A percentile compares a stretch with the other conserved stretches of the same genome.
Conservation (phyloP, 2,113 vertebrate species). For the Erythrocebus patas region DNA sequence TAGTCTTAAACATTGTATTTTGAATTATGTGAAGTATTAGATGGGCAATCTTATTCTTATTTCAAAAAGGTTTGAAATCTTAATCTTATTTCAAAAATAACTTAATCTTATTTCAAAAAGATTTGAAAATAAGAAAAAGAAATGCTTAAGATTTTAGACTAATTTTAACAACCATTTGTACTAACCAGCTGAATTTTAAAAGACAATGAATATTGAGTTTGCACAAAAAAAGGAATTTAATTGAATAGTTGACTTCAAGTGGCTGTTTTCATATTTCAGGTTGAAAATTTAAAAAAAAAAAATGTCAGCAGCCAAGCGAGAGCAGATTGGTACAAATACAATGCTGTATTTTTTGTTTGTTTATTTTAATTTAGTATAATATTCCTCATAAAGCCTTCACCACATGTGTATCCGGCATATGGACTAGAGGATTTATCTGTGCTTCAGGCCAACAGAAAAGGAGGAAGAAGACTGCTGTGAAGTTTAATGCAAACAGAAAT, state of each 20-base stretch:
- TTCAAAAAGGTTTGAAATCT: no score
- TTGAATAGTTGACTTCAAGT: slow-evolving; percentile 53
- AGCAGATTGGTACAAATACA: slow-evolving; percentile 56
- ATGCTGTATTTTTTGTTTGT: background rate
- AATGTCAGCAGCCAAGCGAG: slow-evolving; percentile 53
- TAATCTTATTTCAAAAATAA: no score
- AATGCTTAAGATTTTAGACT: background rate
- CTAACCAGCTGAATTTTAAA: slow-evolving; percentile 35
- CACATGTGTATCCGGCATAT: background rate
- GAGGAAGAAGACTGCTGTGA: slow-evolving; percentile 31
- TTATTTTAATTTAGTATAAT: slow-evolving; percentile 66
- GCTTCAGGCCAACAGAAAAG: slow-evolving; percentile 49
- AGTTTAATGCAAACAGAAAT: slow-evolving; percentile 48
- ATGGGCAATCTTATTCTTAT: background rate
- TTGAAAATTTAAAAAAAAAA: slow-evolving; percentile 37
- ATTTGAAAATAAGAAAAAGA: background rate
- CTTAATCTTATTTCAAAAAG: background rate
- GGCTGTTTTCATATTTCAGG: background rate
- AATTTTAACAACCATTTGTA: slow-evolving; percentile 25
- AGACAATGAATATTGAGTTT: background rate
- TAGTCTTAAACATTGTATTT: background rate
- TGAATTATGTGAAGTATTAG: background rate
- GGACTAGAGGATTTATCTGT: slow-evolving; percentile 57
- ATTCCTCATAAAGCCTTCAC: slow-evolving; percentile 55
- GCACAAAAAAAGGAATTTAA: slow-evolving; percentile 52